Conservation (phyloP, 2,113 vertebrate genomes). For the Benitochromis conjunctus region DNA sequence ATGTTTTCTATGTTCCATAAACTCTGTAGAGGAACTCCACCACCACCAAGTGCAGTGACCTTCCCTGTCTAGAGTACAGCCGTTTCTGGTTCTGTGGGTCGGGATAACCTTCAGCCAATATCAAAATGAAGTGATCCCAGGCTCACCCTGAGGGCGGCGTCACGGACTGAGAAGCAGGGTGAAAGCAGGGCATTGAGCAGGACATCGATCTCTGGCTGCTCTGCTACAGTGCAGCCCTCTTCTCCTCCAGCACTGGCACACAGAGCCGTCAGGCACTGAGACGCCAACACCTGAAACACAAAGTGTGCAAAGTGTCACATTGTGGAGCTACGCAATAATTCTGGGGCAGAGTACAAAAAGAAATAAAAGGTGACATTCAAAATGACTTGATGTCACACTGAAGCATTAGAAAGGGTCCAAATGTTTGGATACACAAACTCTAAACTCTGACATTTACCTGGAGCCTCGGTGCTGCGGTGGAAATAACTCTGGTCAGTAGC, state of each 20-base stretch:
- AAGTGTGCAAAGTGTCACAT: background rate
- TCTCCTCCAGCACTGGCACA: slow-evolving; percentile 86
- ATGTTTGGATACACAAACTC: background rate
- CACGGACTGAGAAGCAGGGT: slow-evolving; percentile 88
- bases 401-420: background rate
- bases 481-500: slow-evolving; percentile 85
- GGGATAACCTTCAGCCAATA: background rate
- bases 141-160: slow-evolving; percentile 88
- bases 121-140: slow-evolving; percentile 17
- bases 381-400: background rate
- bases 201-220: slow-evolving; percentile 90
- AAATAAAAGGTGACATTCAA: background rate
- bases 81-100: background rate
- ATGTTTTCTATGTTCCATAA: no score
- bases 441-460: slow-evolving; percentile 74
- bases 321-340: background rate
- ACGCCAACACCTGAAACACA: slow-evolving; percentile 83
- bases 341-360: background rate
- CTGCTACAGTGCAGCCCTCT: slow-evolving; percentile 86
- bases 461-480: slow-evolving; percentile 82
- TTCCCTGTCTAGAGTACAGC: no score
- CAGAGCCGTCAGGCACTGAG: slow-evolving; percentile 83
- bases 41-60: no score
- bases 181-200: slow-evolving; percentile 86
- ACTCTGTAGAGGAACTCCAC: no score